phyloP scores from a whole-genome alignment of 1,140 invertebrate species.

The Mizuhopecten yessoensis region DNA sequence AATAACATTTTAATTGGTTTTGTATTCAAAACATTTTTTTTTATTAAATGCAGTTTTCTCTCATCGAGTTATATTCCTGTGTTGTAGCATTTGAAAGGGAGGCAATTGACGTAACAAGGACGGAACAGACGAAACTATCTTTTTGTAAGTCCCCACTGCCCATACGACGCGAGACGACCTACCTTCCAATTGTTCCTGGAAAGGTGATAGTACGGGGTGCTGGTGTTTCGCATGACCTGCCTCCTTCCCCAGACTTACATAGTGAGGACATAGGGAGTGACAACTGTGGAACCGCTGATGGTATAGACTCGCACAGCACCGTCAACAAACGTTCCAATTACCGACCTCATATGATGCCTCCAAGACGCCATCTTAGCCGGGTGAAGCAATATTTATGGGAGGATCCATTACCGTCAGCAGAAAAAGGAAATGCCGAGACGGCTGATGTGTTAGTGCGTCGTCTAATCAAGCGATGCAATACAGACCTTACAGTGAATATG shows the following conservation, averaged over 20 bases:
- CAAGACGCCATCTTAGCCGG: background rate
- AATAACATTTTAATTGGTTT: too few relatives aligned
- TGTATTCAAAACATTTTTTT: too few relatives aligned
- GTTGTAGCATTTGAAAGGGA: slow-evolving; percentile 3
- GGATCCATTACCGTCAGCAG: background rate
- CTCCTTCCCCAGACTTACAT: slow-evolving; percentile 4
- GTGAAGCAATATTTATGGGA: background rate
- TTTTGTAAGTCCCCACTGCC: background rate
- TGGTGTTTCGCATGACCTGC: background rate
- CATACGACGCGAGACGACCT: background rate
- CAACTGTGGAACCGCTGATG: background rate
- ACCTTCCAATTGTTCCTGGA: background rate
- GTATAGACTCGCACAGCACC: background rate
- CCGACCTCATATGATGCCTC: slow-evolving; percentile 31
- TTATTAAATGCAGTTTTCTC: too few relatives aligned
- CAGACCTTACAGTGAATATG: slow-evolving; percentile 5
- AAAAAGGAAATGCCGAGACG: background rate
- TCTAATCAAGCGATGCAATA: background rate
- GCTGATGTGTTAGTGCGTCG: background rate
- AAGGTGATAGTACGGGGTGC: slow-evolving; percentile 1
- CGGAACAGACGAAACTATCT: background rate
- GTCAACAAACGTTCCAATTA: slow-evolving; percentile 7
- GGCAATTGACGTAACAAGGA: background rate
- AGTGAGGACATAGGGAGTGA: background rate
- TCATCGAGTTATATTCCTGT: background rate